A percentile compares a stretch with the other conserved stretches of the same genome.
Evolutionary conservation across 2,113 vertebrate genomes (phyloP).

Genomic region (Gavialis gangeticus): DNA sequence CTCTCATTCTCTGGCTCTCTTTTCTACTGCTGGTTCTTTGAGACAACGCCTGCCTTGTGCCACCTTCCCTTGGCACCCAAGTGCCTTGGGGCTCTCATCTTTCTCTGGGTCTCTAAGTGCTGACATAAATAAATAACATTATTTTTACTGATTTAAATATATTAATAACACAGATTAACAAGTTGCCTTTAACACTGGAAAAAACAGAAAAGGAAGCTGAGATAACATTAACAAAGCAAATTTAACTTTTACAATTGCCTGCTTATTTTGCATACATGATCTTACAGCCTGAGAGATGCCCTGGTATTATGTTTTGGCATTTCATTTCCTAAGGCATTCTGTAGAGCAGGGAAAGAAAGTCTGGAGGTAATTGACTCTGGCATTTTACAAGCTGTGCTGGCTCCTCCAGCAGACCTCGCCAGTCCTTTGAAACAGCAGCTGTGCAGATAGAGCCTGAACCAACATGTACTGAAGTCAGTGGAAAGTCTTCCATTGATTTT

Average conservation of each 20-base stretch:
- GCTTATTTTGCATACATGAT: neutral
- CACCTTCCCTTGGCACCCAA: neutral
- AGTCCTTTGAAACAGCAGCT: slow-evolving; percentile 10
- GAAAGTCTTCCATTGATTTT: neutral
- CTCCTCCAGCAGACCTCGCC: neutral
- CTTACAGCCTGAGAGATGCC: neutral
- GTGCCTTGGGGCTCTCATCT: too few relatives aligned
- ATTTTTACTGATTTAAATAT: neutral
- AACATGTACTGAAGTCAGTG: neutral
- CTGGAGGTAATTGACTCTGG: neutral
- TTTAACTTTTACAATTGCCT: neutral
- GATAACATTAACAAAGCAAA: slow-evolving; percentile 3
- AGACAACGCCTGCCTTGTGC: neutral
- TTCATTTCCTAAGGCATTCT: slow-evolving; percentile 2
- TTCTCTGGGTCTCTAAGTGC: too few relatives aligned
- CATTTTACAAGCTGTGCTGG: neutral
- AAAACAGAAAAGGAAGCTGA: neutral
- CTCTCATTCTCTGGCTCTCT: neutral
- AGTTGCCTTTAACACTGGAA: neutral
- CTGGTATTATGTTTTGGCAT: neutral
- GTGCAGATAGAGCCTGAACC: neutral
- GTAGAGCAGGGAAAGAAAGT: slow-evolving; percentile 3
- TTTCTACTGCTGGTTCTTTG: neutral
- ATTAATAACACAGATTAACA: neutral
- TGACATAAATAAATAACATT: too few relatives aligned